Evolutionary conservation across 2,888 invertebrate species (phyloP).

Genomic region (Drosophila lutescens): DNA sequence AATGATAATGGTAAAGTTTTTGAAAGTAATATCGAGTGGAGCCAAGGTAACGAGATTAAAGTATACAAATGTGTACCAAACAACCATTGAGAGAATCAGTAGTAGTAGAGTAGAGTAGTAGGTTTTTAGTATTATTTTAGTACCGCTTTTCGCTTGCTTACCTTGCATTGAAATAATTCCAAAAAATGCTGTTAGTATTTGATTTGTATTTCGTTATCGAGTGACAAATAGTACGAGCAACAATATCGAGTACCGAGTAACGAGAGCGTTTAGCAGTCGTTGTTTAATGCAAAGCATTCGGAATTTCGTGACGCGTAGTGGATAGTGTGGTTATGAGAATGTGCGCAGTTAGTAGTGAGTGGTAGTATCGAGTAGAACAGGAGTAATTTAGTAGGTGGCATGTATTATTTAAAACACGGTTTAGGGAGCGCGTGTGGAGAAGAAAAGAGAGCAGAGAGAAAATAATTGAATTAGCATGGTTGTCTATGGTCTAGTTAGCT

Average conservation of each 20-base stretch:
- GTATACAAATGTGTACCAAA: constrained; percentile 72
- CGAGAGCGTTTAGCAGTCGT: constrained; percentile 41
- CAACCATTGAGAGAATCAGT: constrained; percentile 79
- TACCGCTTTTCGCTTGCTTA: constrained; percentile 87
- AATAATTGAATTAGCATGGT: constrained; percentile 80
- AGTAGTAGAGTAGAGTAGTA: constrained; percentile 46
- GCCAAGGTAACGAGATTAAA: constrained; percentile 28
- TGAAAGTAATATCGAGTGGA: constrained; percentile 53
- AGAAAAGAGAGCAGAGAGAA: constrained; percentile 82
- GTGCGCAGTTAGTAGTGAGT: constrained; percentile 54
- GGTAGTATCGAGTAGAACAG: constrained; percentile 59
- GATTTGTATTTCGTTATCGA: constrained; percentile 56
- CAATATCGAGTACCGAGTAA: constrained; percentile 49
- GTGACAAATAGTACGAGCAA: constrained; percentile 45
- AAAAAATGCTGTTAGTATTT: constrained; percentile 93
- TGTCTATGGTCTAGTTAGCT: constrained; percentile 57
- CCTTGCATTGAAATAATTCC: constrained; percentile 99
- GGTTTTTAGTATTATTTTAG: constrained; percentile 62
- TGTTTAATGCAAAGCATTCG: constrained; percentile 63
- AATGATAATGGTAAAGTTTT: constrained; percentile 29
- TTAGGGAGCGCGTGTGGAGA: constrained; percentile 79
- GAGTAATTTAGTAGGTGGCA: constrained; percentile 48
- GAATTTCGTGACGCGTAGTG: constrained; percentile 56
- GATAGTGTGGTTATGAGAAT: constrained; percentile 30
- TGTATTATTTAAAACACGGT: constrained; percentile 53